phyloP scores from a whole-genome alignment of 2,113 vertebrate genomes.

The Ciconia maguari region DNA sequence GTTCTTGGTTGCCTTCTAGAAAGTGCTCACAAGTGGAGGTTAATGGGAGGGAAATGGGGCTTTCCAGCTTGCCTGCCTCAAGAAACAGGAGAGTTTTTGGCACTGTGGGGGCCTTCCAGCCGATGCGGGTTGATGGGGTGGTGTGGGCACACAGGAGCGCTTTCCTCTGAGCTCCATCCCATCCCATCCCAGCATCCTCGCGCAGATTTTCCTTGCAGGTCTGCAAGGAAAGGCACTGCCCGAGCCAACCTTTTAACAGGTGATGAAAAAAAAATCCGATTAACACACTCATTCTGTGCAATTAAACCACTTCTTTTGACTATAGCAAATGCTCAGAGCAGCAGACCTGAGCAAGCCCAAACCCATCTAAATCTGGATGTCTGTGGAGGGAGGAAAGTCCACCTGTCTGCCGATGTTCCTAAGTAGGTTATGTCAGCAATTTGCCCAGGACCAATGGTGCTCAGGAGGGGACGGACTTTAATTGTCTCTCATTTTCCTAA shows the following conservation, averaged over 20 bases:
- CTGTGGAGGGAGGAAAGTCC: not conserved
- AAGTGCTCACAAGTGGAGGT: not conserved
- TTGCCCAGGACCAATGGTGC: not conserved
- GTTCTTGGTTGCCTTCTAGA: not conserved
- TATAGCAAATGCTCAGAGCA: not conserved
- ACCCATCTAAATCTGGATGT: not conserved
- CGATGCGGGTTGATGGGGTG: not conserved
- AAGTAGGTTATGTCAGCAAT: not conserved
- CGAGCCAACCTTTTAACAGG: not conserved
- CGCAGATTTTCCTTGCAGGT: too few relatives aligned
- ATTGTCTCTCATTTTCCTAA: conserved; percentile 46
- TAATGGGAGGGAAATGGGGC: not conserved
- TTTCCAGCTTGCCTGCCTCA: not conserved
- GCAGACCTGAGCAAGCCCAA: not conserved
- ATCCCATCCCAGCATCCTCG: not conserved
- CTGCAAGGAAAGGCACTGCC: not conserved
- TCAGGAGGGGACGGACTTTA: not conserved
- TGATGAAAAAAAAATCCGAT: not conserved
- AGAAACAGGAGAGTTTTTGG: not conserved
- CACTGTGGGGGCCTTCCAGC: not conserved
- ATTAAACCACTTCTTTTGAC: not conserved
- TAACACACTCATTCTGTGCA: not conserved
- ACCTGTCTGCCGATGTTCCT: not conserved
- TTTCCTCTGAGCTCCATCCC: not conserved
- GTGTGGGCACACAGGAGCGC: not conserved